phyloP scores from a whole-genome alignment of 2,797 vertebrate species.

The Natrix natrix region DNA sequence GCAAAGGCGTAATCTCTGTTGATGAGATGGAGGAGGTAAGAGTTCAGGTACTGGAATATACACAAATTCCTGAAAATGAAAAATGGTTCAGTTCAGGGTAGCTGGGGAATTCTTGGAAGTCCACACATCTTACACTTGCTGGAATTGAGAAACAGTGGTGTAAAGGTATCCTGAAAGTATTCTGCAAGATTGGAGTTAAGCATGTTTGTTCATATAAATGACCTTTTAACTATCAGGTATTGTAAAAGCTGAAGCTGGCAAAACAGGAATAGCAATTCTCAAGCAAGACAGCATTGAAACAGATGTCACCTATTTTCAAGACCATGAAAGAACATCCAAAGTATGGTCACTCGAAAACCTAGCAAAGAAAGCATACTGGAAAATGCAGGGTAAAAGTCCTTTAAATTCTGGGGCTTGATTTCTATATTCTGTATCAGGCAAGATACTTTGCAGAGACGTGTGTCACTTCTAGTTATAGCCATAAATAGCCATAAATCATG shows the following conservation, averaged over 20 bases:
- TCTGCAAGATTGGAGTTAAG: background rate
- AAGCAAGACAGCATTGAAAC: background rate
- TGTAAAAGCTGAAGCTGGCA: background rate
- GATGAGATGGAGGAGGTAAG: background rate
- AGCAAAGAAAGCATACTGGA: background rate
- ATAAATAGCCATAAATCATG: too few species aligned
- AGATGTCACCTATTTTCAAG: background rate
- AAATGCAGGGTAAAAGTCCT: background rate
- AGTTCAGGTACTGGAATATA: background rate
- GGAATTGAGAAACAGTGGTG: background rate
- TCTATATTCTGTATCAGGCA: background rate
- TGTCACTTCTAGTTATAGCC: background rate
- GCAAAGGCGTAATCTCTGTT: background rate
- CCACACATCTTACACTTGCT: background rate
- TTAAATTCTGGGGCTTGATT: background rate
- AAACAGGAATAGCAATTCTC: background rate
- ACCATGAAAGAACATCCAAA: background rate
- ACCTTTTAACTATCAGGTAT: background rate
- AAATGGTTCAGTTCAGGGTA: background rate
- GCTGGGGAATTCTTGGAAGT: background rate
- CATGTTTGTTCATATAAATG: background rate
- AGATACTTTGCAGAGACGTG: background rate
- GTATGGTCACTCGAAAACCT: background rate
- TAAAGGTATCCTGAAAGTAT: background rate
- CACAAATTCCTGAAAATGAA: background rate